phyloP scores from a whole-genome alignment of 1,140 invertebrate genomes.

The Nasonia vitripennis region DNA sequence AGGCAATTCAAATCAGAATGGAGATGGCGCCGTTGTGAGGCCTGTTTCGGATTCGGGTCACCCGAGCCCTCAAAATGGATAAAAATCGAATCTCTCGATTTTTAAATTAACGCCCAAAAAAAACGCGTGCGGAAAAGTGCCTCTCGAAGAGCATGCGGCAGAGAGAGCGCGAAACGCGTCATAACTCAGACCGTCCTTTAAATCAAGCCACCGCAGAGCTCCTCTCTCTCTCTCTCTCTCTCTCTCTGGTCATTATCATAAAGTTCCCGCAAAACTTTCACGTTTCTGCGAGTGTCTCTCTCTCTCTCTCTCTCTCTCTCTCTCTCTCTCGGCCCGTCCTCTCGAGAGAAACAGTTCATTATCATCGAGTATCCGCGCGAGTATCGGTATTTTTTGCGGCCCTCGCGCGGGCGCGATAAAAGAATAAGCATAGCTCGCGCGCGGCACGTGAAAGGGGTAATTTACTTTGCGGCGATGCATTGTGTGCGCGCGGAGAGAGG shows the following conservation, averaged over 20 bases:
- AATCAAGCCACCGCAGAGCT: constrained; percentile 1
- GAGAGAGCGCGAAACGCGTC: background rate
- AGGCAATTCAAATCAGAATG: too few relatives aligned
- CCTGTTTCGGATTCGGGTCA: too few relatives aligned
- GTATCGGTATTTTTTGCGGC: background rate
- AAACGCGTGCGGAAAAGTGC: background rate
- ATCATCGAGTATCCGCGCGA: constrained; percentile 32
- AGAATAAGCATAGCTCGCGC: background rate
- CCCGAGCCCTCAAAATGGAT: too few relatives aligned
- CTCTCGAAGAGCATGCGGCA: constrained; percentile 17
- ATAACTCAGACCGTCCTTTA: constrained; percentile 25
- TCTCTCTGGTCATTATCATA: constrained; percentile 22
- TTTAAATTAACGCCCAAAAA: too few relatives aligned
- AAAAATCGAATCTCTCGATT: too few relatives aligned
- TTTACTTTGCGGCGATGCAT: background rate
- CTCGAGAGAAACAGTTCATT: constrained; percentile 29
- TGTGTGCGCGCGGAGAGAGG: too few relatives aligned
- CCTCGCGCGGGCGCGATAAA: background rate
- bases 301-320: background rate
- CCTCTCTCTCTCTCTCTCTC: background rate
- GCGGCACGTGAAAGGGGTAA: background rate
- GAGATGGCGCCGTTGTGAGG: too few relatives aligned
- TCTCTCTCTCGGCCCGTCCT: background rate
- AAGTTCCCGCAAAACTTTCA: constrained; percentile 43
- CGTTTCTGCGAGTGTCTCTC: constrained; percentile 20